Evolutionary conservation across 2,888 invertebrate species (phyloP).

Genomic region (Dryomyza anilis): DNA sequence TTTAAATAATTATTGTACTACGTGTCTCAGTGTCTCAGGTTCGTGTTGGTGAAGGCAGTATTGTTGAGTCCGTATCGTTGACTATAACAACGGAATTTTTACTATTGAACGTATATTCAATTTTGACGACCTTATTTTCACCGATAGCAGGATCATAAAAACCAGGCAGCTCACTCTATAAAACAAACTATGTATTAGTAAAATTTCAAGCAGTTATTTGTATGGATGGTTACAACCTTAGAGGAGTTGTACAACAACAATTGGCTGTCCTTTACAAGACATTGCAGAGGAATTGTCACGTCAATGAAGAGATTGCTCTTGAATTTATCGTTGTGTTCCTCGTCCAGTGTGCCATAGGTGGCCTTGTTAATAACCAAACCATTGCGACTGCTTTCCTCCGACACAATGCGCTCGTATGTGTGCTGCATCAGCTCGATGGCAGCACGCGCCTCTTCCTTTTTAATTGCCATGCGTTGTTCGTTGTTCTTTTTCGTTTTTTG

Average conservation of each 20-base stretch:
- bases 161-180: constrained; percentile 90
- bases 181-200: constrained; percentile 46
- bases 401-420: constrained; percentile 81
- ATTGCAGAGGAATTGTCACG: constrained; percentile 94
- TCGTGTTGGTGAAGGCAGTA: constrained; percentile 66
- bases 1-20: neutral
- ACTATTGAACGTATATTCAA: constrained; percentile 85
- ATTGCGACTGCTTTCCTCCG: constrained; percentile 79
- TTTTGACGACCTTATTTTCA: constrained; percentile 84
- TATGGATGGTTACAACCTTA: constrained; percentile 68
- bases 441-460: constrained; percentile 81
- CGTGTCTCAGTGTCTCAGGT: neutral
- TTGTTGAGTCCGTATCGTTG: constrained; percentile 78
- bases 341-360: constrained; percentile 74
- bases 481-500: constrained; percentile 83
- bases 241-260: constrained; percentile 82
- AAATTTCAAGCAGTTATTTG: neutral
- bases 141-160: constrained; percentile 96
- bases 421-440: constrained; percentile 91
- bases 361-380: constrained; percentile 89
- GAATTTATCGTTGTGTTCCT: constrained; percentile 46
- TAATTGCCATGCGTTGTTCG: constrained; percentile 72
- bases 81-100: constrained; percentile 79
- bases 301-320: constrained; percentile 69
- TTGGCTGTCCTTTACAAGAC: constrained; percentile 89